These are phyloP conservation scores for Xestia ashworthii DNA, from an alignment of 2,888 invertebrate genomes.

Conservation along the genomic window DNA sequence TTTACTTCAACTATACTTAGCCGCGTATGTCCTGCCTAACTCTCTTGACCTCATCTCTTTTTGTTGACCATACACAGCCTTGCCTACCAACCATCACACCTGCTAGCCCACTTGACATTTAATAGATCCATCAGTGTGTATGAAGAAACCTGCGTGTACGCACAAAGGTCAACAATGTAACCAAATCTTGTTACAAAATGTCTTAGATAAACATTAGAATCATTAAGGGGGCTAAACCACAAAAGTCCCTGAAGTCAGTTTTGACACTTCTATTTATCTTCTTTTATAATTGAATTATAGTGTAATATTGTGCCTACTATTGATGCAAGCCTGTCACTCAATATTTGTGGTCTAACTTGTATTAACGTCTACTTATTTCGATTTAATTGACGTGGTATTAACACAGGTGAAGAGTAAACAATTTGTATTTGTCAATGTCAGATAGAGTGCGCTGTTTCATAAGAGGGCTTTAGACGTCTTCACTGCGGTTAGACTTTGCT, in stretches of 20 bases:
- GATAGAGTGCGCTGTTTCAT: neutral
- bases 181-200: constrained; percentile 53
- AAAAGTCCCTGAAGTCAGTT: neutral
- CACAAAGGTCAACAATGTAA: constrained; percentile 65
- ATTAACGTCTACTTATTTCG: constrained; percentile 3
- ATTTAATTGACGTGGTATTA: constrained; percentile 32
- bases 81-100: constrained; percentile 6
- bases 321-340: constrained; percentile 26
- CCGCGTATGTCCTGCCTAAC: neutral
- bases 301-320: constrained; percentile 12
- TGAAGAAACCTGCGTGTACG: constrained; percentile 58
- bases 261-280: neutral
- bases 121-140: constrained; percentile 49
- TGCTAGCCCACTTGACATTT: constrained; percentile 40
- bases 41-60: constrained; percentile 7
- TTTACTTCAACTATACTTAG: neutral
- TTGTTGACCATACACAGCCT: neutral
- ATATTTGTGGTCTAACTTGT: constrained; percentile 26
- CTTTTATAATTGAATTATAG: neutral
- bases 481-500: constrained; percentile 14
- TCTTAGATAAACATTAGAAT: constrained; percentile 31
- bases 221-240: constrained; percentile 8
- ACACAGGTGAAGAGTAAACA: neutral
- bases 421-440: neutral
- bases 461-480: neutral